Evolutionary conservation across 2,888 invertebrate genomes (phyloP), one percentile per base, ranked within the genome.

Genomic region (Parnassius smintheus): DNA sequence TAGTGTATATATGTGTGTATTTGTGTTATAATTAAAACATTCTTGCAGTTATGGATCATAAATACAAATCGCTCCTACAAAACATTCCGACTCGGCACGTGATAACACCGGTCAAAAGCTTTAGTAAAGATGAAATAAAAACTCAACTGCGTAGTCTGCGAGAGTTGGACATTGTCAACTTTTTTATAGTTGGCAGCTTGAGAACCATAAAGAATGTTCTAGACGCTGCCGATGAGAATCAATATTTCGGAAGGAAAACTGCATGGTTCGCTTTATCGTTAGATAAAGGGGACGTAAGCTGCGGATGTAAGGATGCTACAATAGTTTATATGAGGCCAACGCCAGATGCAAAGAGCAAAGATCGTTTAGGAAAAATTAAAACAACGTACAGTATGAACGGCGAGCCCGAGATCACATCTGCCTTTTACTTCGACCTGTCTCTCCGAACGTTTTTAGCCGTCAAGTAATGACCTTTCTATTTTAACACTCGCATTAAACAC

Each of bases 71-170:
- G 10, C 86, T 98, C 9, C 91, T 98, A 48, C 95, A 97, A 83
- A 98, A 98, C 80, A 95, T 98, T 62, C 96, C 98, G 8, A 96
- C 97, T 0, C 93, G 98, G 10, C 98, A 98, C 83, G 95, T 98
- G 1, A 98, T 98, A 66, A 94, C 96, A 3, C 93, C 93, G 9
- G 89, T 93, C 0, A 92, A 93, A 70, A 87, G 91, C 71, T 91
- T 93, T 46, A 91, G 93, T 64, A 93, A 94, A 70, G 94, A 93
- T 66, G 93, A 93, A 66, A 91, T 95, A 56, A 93, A 93, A 70
- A 93, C 93, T 0, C 97, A 97, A 79, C 87, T 97, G 69, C 92
- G 93, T 64, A 94, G 95, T 77, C 88, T 96, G 62, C 91, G 96
- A 25, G 95, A 96, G 75, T 85, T 98, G 72, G 97, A 98, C 75